A percentile compares a stretch with the other conserved stretches of the same genome.
phyloP scores from a whole-genome alignment of 2,888 invertebrate genomes.

The Calameuta pallipes region DNA sequence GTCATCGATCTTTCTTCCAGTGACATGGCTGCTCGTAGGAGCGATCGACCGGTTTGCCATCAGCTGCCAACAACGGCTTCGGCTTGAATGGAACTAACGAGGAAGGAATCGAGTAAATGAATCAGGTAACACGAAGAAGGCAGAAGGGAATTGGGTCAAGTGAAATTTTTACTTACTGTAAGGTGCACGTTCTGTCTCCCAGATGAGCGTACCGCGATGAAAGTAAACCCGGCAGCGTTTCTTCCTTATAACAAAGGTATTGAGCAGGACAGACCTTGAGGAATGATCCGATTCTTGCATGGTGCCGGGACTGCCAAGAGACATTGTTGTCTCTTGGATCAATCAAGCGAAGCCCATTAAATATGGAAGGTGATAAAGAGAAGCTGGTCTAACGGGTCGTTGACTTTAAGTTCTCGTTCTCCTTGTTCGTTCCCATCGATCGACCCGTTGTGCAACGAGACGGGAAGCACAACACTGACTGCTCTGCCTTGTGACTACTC shows the following conservation, averaged over 20 bases:
- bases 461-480: not conserved
- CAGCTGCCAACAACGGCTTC: not conserved
- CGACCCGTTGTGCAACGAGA: constrained; percentile 1
- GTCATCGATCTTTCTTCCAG: not conserved
- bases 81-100: not conserved
- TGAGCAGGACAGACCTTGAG: constrained; percentile 64
- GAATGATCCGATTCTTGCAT: constrained; percentile 52
- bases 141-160: not conserved
- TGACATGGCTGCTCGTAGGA: not conserved
- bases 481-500: not conserved
- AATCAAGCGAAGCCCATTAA: not conserved
- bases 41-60: not conserved
- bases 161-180: constrained; percentile 65
- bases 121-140: not conserved
- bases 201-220: constrained; percentile 72
- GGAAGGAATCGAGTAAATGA: not conserved
- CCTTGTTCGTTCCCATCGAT: not conserved
- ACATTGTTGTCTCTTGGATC: not conserved
- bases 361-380: not conserved
- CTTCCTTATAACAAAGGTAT: constrained; percentile 72
- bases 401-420: not conserved
- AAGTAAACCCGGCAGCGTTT: constrained; percentile 74
- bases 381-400: not conserved
- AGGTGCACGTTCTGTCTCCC: constrained; percentile 72
- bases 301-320: constrained; percentile 4